These are phyloP conservation scores for Bathybates hornii DNA, from an alignment of 2,113 vertebrate genomes.

Conservation along the genomic window DNA sequence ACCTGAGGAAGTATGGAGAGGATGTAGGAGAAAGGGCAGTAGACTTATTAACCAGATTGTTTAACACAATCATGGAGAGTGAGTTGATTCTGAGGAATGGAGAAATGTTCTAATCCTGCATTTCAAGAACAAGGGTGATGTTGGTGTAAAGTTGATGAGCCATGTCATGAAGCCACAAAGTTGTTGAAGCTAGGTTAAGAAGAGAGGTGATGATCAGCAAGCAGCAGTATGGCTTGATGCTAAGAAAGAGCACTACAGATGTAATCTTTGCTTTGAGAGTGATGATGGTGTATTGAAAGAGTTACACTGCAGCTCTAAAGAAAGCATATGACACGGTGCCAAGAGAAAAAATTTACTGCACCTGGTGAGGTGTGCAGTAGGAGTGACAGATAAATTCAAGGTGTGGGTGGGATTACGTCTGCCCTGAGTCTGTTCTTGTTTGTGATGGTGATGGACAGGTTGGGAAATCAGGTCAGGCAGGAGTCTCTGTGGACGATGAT, in stretches of 20 bases:
- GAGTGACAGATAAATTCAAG: not conserved
- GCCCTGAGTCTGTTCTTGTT: not conserved
- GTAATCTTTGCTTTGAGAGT: not conserved
- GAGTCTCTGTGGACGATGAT: not conserved
- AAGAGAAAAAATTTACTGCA: not conserved
- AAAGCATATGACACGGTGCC: not conserved
- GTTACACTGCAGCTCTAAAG: not conserved
- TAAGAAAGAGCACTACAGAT: not conserved
- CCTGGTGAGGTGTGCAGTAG: not conserved
- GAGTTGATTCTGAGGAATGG: not conserved
- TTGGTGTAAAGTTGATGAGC: not conserved
- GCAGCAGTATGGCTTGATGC: not conserved
- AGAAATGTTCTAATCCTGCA: not conserved
- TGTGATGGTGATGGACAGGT: not conserved
- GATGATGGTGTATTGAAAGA: not conserved
- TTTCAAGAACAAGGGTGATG: not conserved
- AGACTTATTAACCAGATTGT: not conserved
- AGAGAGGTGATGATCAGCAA: not conserved
- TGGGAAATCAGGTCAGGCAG: not conserved
- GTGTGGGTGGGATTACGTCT: not conserved
- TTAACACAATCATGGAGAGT: not conserved
- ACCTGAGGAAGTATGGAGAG: not conserved
- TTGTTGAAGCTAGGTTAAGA: not conserved
- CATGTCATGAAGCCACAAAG: not conserved
- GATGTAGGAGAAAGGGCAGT: not conserved